Conservation (phyloP, 2,113 vertebrate species). For the Cochlearius cochlearius region DNA sequence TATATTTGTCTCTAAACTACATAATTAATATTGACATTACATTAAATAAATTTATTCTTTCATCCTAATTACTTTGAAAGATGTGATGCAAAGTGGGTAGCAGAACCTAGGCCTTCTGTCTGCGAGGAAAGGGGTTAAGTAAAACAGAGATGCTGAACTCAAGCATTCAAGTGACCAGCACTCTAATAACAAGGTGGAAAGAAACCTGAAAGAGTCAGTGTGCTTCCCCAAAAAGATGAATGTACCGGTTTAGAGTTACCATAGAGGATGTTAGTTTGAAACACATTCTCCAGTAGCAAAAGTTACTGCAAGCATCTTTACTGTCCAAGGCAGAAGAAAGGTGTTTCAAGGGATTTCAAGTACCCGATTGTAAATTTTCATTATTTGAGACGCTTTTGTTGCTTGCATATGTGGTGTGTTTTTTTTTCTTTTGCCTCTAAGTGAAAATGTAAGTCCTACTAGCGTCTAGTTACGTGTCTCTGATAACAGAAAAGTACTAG, state of each 20-base stretch:
- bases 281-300: not conserved
- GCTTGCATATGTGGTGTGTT: fast-evolving
- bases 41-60: not conserved
- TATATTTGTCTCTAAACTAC: not conserved
- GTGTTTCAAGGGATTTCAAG: not conserved
- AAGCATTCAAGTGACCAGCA: not conserved
- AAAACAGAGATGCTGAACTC: not conserved
- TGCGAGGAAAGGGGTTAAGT: fast-evolving
- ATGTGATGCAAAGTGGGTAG: not conserved
- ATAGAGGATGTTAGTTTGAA: not conserved
- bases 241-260: not conserved
- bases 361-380: not conserved
- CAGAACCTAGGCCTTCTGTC: not conserved
- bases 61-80: not conserved
- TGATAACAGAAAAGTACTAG: not conserved
- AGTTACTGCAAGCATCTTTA: not conserved
- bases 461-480: not conserved
- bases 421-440: not conserved
- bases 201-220: not conserved
- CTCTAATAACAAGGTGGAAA: not conserved
- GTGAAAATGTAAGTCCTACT: not conserved
- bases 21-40: not conserved
- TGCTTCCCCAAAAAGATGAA: not conserved
- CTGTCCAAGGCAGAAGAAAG: not conserved
- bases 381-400: not conserved